Evolutionary conservation across 1,140 invertebrate species (phyloP).

Genomic region (Globodera rostochiensis): DNA sequence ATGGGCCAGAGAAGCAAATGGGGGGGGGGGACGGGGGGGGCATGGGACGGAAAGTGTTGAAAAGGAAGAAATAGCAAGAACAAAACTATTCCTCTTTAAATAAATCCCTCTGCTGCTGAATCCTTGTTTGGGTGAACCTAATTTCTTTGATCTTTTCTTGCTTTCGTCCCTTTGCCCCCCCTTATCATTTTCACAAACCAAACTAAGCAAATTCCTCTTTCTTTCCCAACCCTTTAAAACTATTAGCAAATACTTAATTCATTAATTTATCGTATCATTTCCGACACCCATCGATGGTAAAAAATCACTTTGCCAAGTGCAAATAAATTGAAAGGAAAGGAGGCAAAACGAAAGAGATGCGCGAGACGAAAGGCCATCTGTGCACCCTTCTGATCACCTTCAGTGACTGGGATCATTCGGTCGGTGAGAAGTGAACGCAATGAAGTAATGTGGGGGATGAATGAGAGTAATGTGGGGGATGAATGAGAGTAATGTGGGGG

Average conservation of each 20-base stretch:
- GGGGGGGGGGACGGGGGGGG: no score
- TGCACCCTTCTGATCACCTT: slow-evolving; percentile 57
- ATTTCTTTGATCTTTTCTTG: neutral
- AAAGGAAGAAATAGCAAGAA: no score
- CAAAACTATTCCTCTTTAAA: no score
- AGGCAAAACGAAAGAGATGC: slow-evolving; percentile 30
- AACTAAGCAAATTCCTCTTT: neutral
- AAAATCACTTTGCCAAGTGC: neutral
- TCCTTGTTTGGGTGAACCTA: neutral
- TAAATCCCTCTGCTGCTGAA: no score
- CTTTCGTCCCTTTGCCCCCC: no score
- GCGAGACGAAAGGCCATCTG: slow-evolving; percentile 44
- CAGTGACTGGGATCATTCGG: slow-evolving; percentile 45
- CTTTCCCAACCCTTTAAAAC: neutral
- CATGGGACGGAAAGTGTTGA: no score
- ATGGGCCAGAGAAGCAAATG: neutral
- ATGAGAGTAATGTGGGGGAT: no score
- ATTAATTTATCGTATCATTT: neutral
- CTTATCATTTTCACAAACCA: neutral
- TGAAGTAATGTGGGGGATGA: neutral
- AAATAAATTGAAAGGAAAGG: neutral
- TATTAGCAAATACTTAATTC: neutral
- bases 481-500: no score
- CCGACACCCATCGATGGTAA: neutral
- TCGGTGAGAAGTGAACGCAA: slow-evolving; percentile 38